Evolutionary conservation across 2,113 vertebrate species (phyloP), one percentile per base, ranked within the genome.

Genomic region (Proterorhinus semilunaris): DNA sequence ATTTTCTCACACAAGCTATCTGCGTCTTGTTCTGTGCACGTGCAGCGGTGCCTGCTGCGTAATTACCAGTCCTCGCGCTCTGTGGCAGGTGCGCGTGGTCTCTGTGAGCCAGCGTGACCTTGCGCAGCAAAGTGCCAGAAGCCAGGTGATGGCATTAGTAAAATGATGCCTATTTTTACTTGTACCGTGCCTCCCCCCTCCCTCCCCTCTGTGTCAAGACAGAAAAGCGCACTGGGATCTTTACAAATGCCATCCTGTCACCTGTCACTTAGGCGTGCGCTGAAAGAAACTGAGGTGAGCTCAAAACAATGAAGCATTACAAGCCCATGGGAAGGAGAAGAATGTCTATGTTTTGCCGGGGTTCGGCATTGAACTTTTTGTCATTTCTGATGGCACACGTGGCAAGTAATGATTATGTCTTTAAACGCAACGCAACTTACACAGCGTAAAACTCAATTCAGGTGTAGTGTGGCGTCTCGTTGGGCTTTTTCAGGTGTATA

Each of bases 91-190:
- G 80, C 43, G 73, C 58, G 48, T 27, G 68, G 66, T 70, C 73
- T 75, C 54, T 71, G 42, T 75, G 75, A 79, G 80, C 79, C 76
- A 68, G 75, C 69, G 27, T 75, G 75, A 83, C 83, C 79, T 74
- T 70, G 75, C 67, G 70, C 76, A 61, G 66, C 47, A 69, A 74
- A 80, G 72, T 46, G 69, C 65, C 78, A 86, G 62, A 79, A 77
- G 79, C 72, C 82, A 89, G 86, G 80, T 88, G 83, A 90, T 82
- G 72, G 47, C 75, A 88, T 86, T 86, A 87, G 54, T 74, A n/a
- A 82, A 86, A 79, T 79, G 1, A 78, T 74, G 68, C 79, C 77
- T 87, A 72, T 86, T 83, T 88, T 82, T 84, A 81, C 72, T 44
- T 69, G 5, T 65, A 17, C 70, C 57, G 62, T 44, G 49, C 62